Evolutionary conservation across 1,140 invertebrate species (phyloP).

Genomic region (Fopius arisanus): DNA sequence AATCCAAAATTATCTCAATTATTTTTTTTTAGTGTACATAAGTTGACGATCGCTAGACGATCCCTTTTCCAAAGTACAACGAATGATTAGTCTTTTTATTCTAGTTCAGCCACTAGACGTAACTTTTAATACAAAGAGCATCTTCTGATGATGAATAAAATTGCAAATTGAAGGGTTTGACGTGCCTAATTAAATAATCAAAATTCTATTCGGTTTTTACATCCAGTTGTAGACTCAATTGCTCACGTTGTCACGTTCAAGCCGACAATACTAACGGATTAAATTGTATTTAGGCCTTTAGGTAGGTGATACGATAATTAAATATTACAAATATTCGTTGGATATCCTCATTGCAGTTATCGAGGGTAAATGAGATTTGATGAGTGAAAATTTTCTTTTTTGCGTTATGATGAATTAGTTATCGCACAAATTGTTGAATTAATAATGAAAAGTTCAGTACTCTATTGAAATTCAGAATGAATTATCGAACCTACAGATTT

Average conservation of each 20-base stretch:
- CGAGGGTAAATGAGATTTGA: neutral
- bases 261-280: neutral
- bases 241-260: constrained; percentile 15
- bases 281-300: neutral
- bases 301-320: neutral
- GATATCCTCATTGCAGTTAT: neutral
- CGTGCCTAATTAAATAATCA: constrained; percentile 16
- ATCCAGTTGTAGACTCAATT: neutral
- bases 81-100: constrained; percentile 19
- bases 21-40: constrained; percentile 5
- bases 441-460: neutral
- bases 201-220: neutral
- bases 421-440: neutral
- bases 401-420: neutral
- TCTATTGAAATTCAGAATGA: neutral
- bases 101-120: neutral
- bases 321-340: neutral
- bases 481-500: neutral
- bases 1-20: neutral
- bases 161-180: constrained; percentile 16
- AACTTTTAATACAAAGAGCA: constrained; percentile 14
- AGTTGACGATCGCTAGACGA: neutral
- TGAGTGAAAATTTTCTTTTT: neutral
- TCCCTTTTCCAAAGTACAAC: constrained; percentile 25
- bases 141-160: neutral